These are phyloP conservation scores for Drosophila vallismaia DNA, from an alignment of 2,888 invertebrate genomes.

Conservation along the genomic window DNA sequence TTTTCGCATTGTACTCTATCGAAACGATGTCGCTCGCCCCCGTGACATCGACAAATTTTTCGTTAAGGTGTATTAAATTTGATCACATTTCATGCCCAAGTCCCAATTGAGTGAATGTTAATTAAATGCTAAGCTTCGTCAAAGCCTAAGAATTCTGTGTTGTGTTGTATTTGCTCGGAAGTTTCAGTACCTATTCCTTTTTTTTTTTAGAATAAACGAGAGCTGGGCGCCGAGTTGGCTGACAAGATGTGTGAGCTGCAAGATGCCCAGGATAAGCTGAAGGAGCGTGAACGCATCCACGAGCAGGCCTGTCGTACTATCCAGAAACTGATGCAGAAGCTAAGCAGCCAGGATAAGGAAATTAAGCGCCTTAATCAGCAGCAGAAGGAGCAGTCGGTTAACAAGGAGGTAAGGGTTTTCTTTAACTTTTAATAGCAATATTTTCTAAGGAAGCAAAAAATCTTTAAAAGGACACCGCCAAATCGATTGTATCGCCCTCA, in stretches of 20 bases:
- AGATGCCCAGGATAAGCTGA: conserved; percentile 77
- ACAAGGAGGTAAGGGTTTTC: conserved; percentile 9
- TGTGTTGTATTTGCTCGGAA: not conserved
- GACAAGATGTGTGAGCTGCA: conserved; percentile 80
- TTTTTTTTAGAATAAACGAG: conserved; percentile 49
- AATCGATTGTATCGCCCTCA: conserved; percentile 15
- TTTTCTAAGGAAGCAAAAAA: too few species aligned
- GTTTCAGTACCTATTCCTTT: not conserved
- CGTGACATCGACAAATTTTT: conserved; percentile 23
- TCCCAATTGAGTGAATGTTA: conserved; percentile 14
- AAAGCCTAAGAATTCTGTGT: conserved; percentile 8
- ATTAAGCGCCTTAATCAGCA: conserved; percentile 67
- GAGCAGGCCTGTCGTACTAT: conserved; percentile 82
- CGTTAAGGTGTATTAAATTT: conserved; percentile 32
- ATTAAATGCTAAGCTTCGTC: conserved; percentile 15
- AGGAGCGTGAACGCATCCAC: conserved; percentile 75
- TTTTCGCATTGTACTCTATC: conserved; percentile 5
- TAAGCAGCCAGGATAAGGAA: conserved; percentile 79
- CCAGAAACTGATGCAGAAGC: conserved; percentile 79
- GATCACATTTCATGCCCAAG: not conserved
- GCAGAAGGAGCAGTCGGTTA: conserved; percentile 56
- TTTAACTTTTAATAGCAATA: not conserved
- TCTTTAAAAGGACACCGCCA: conserved; percentile 29
- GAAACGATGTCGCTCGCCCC: conserved; percentile 4
- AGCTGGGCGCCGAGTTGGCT: conserved; percentile 75